Percentiles rank a stretch among this genome's conserved stretches.
Conservation (phyloP, 2,797 vertebrate genomes). For the Falco columbarius region DNA sequence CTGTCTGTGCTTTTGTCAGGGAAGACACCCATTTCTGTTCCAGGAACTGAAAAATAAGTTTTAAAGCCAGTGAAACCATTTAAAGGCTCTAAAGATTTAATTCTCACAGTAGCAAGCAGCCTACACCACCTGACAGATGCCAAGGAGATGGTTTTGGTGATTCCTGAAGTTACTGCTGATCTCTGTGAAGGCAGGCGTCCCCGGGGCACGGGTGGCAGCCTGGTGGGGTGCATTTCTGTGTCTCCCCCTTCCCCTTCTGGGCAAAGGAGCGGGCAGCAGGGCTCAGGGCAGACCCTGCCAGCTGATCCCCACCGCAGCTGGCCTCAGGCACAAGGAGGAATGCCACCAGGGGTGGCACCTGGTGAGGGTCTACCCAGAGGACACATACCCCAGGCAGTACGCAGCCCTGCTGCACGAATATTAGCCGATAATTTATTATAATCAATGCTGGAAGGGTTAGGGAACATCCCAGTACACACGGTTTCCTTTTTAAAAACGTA, state of each 20-base stretch:
- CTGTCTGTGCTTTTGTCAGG: background rate
- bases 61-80: background rate
- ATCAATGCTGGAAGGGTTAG: background rate
- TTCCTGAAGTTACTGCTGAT: background rate
- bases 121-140: background rate
- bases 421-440: background rate
- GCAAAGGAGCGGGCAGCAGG: fast-evolving
- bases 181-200: background rate
- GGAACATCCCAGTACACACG: background rate
- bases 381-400: background rate
- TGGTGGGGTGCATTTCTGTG: fast-evolving
- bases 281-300: background rate
- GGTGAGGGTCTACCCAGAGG: background rate
- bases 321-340: background rate
- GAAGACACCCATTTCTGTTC: background rate
- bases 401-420: background rate
- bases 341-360: background rate
- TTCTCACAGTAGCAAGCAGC: background rate
- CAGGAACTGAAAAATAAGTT: background rate
- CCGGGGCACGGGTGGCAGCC: background rate
- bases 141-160: background rate
- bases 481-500: background rate
- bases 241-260: background rate
- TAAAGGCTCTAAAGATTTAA: background rate
- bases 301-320: background rate